Conservation (phyloP, 2,888 invertebrate species). For the Polydrusus tereticollis region DNA sequence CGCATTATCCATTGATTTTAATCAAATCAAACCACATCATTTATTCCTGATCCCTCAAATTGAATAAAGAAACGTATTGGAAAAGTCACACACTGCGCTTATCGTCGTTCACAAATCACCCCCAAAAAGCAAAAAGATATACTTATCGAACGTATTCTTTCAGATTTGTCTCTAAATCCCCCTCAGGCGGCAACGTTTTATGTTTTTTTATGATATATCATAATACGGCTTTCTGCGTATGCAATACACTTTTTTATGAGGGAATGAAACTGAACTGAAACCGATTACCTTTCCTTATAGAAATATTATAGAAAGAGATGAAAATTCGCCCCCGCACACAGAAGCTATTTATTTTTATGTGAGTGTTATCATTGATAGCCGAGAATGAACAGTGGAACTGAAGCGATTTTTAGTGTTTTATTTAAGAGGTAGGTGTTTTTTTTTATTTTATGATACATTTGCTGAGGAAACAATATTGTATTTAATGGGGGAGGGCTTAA, state of each 20-base stretch:
- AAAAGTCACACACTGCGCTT: slow-evolving; percentile 48
- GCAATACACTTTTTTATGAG: slow-evolving; percentile 47
- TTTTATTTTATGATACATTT: slow-evolving; percentile 54
- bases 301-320: slow-evolving; percentile 43
- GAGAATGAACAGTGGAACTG: slow-evolving; percentile 46
- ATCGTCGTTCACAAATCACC: slow-evolving; percentile 49
- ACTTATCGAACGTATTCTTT: slow-evolving; percentile 55
- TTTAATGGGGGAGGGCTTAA: slow-evolving; percentile 36
- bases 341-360: slow-evolving; percentile 69
- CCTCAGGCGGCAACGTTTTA: slow-evolving; percentile 38
- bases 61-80: slow-evolving; percentile 47
- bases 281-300: slow-evolving; percentile 41
- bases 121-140: slow-evolving; percentile 49
- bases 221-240: slow-evolving; percentile 48
- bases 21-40: slow-evolving; percentile 47
- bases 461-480: slow-evolving; percentile 52
- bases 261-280: slow-evolving; percentile 30
- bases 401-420: slow-evolving; percentile 47
- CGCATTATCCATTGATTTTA: slow-evolving; percentile 11
- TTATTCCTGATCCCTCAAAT: slow-evolving; percentile 42
- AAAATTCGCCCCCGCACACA: slow-evolving; percentile 52
- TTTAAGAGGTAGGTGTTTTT: slow-evolving; percentile 37
- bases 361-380: slow-evolving; percentile 68
- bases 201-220: slow-evolving; percentile 50
- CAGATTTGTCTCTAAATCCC: slow-evolving; percentile 63